Conservation (phyloP, 2,888 invertebrate genomes). For the Prionchulus punctatus region DNA sequence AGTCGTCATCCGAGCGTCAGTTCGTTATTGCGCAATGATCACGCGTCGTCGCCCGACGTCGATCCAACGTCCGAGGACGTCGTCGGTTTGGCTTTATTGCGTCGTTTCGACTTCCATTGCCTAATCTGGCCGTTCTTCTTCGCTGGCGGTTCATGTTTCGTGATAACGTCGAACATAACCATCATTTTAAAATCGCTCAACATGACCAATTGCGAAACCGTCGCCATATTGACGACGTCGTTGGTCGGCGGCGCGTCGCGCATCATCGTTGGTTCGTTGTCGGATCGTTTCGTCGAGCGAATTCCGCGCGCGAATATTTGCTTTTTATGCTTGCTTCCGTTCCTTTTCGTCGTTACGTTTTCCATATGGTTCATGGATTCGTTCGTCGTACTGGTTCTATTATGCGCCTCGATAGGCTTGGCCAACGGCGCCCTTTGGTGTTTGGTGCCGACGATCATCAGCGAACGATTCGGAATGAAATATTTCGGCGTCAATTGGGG, state of each 20-base stretch:
- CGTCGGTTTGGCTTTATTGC: background rate
- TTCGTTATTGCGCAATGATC: too few relatives aligned
- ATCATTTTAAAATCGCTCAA: background rate
- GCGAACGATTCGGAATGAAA: background rate
- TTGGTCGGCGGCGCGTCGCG: background rate
- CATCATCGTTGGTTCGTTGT: background rate
- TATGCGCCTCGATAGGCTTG: background rate
- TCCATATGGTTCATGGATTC: background rate
- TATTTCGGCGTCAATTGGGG: background rate
- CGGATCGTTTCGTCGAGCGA: background rate
- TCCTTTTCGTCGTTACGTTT: background rate
- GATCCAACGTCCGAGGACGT: background rate
- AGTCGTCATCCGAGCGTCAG: background rate
- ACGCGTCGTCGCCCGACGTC: background rate
- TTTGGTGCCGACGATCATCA: background rate
- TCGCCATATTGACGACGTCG: background rate
- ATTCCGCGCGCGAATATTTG: background rate
- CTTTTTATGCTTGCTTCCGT: background rate
- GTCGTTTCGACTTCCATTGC: background rate
- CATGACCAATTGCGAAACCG: background rate
- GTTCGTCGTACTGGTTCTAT: background rate
- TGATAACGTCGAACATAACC: background rate
- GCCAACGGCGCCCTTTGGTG: background rate
- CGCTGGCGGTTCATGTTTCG: background rate
- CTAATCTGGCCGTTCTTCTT: background rate